Base-by-base conservation (phyloP, 1,140 invertebrate genomes). In the Episyrphus balteatus region DNA sequence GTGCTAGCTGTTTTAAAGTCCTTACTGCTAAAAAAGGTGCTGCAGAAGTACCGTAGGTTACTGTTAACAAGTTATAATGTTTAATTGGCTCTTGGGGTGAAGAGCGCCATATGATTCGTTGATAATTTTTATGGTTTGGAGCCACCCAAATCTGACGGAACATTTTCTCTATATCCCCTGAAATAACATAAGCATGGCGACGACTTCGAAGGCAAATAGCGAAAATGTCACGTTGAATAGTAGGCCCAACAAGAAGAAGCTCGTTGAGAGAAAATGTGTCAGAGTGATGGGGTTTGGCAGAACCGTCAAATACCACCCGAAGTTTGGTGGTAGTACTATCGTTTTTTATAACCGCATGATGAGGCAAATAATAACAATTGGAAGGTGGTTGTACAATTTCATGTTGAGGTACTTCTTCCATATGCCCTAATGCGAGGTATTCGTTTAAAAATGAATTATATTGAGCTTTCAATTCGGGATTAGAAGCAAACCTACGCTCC, bases 91-190 rank as follows among this genome's bases (percentile, higher is more conserved):
- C 39, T 26, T 47, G 34, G 9, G 51, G 46, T 8, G 48, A 42
- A 38, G 57, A 21, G 31, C 64, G 48, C 62, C 69, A 71, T 1
- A 73, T 17, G 18, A 72, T 65, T 15, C 54, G 40, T 56, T 72
- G 69, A 44, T 56, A 62, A n/a, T 47, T 39, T 30, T 48, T 33
- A 46, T 64, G 44, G 15, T 49, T 17, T 19, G 38, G 5, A 41
- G 48, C 14, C 7, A 66, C 39, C 31, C 12, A 33, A 5, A 68
- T 52, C 38, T 58, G 57, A 1, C 61, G 48, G 46, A 55, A 70
- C 60, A 67, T 66, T 46, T 64, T 58, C 37, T 57, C 46, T 17
- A 60, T 51, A 42, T 69, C 66, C 0, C 52, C 54, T n/a, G 41
- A 46, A 2, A 63, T 30, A 3, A 58, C 60, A 46, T 58, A 56